Base-by-base conservation (phyloP, 2,888 invertebrate genomes). In the Parthenolecanium corni region DNA sequence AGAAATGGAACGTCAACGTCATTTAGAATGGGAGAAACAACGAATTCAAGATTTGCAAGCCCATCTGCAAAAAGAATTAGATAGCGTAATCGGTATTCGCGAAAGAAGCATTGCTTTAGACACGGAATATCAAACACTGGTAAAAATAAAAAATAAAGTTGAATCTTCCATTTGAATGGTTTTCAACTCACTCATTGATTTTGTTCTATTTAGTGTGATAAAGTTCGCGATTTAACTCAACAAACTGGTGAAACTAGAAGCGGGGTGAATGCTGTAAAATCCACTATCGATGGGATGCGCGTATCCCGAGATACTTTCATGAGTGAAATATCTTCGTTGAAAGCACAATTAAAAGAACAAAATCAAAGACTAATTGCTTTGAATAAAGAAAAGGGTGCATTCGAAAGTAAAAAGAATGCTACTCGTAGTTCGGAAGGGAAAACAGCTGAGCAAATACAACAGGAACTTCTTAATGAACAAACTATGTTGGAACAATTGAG, bases 21-120 rank as follows among this genome's bases (percentile, higher is more conserved):
- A 95, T 72, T 77, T 90, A 62, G 97, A 98, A 74, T 93, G 94
- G 90, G 96, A 97, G 74, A 89, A 89, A 71, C 92, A 94, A 72
- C 83, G 90, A 67, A 82, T 83, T 23, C 83, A 87, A 53, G 95
- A 96, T 72, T 77, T 97, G 67, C 87, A 93, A 74, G 80, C 86
- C 14, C 84, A 90, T 71, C 79, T 90, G 11, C 86, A 90, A 53
- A 84, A 87, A 67, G 89, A 92, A 72, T 89, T 92, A 72, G 85
- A 87, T 71, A 84, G 83, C 69, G 85, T 94, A 0, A 75, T 90
- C 0, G 84, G 86, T 70, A 77, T 94, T 24, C 93, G 94, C 74
- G 90, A 90, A 1, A 84, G 84, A 70, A 89, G 89, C 72, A 91
- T 92, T 72, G 84, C 85, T 56, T 75, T 94, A 18, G 80, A 83